Evolutionary conservation across 2,113 vertebrate genomes (phyloP).

Genomic region (Zapornia atra): DNA sequence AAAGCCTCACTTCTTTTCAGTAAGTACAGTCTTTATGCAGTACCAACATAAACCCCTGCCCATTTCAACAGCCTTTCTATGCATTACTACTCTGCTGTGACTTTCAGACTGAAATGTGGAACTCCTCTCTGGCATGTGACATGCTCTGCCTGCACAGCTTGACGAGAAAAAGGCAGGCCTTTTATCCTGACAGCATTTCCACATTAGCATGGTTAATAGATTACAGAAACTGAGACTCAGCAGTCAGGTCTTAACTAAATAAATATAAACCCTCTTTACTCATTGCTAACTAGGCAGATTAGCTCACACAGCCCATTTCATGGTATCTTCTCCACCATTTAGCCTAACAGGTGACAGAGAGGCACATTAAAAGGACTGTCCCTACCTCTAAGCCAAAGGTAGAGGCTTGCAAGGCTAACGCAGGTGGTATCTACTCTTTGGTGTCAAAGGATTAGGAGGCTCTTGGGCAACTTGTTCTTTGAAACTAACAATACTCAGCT

Average conservation of each 20-base stretch:
- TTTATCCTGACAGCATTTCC: conserved; percentile 22
- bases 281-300: not conserved
- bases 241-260: not conserved
- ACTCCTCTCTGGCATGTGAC: not conserved
- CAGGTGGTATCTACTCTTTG: not conserved
- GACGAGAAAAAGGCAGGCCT: not conserved
- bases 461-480: not conserved
- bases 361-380: not conserved
- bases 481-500: not conserved
- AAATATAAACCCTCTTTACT: conserved; percentile 14
- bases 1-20: not conserved
- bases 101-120: not conserved
- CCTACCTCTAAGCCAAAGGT: not conserved
- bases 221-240: not conserved
- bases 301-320: conserved; percentile 3
- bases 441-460: not conserved
- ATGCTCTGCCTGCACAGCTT: not conserved
- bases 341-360: not conserved
- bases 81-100: not conserved
- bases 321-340: not conserved
- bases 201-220: conserved; percentile 16
- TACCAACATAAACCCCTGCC: not conserved
- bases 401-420: not conserved
- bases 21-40: not conserved
- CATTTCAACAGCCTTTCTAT: not conserved